Conservation (phyloP, 2,888 invertebrate genomes). For the Cecidostiba fungosa region DNA sequence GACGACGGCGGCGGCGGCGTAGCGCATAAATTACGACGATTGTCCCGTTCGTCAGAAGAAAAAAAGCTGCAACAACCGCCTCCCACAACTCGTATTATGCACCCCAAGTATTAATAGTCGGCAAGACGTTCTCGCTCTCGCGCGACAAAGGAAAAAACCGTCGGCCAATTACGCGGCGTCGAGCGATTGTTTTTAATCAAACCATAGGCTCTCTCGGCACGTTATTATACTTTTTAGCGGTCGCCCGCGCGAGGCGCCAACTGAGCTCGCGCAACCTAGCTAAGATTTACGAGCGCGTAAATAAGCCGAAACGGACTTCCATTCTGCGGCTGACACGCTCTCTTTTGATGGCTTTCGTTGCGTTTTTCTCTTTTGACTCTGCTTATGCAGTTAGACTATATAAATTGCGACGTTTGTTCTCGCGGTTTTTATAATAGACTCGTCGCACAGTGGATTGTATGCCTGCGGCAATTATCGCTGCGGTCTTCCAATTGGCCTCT, state of each 20-base stretch:
- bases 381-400: conserved; percentile 13
- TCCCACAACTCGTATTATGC: conserved; percentile 9
- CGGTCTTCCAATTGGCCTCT: background rate
- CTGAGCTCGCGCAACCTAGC: conserved; percentile 12
- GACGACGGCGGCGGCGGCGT: background rate
- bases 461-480: background rate
- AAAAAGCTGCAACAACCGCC: background rate
- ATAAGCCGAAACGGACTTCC: conserved; percentile 72
- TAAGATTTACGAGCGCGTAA: conserved; percentile 74
- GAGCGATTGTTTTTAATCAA: conserved; percentile 58
- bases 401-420: background rate
- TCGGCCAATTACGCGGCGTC: conserved; percentile 37
- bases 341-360: background rate
- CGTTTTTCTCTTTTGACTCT: conserved; percentile 21
- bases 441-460: background rate
- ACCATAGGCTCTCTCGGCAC: background rate
- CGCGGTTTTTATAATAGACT: background rate
- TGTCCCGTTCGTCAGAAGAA: background rate
- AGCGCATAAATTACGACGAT: conserved; percentile 27
- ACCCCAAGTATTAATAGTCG: background rate
- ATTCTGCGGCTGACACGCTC: conserved; percentile 50
- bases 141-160: conserved; percentile 37
- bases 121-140: conserved; percentile 16
- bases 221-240: conserved; percentile 44
- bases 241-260: conserved; percentile 44